A percentile compares a stretch with the other conserved stretches of the same genome.
These are phyloP conservation scores for Chromobotia macracanthus DNA, from an alignment of 2,797 vertebrate species.

Conservation along the genomic window DNA sequence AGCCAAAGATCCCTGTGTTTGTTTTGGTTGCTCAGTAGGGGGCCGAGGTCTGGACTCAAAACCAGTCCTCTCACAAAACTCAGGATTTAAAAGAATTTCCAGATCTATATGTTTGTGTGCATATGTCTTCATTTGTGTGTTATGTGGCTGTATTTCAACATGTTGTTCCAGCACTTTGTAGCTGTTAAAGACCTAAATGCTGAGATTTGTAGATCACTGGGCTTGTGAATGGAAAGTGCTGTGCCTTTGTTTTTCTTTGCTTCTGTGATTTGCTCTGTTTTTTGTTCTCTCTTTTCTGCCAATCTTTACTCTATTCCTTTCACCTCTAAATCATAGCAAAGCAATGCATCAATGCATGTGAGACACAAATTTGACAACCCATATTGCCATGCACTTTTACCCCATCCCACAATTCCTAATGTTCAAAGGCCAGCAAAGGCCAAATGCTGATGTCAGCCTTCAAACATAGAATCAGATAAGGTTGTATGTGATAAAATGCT, in stretches of 20 bases:
- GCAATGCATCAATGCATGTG: conserved; percentile 1
- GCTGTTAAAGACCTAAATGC: background rate
- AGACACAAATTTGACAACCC: conserved; percentile 1
- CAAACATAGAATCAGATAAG: background rate
- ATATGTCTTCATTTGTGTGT: background rate
- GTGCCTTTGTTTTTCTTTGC: conserved; percentile 15
- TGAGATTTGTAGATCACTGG: conserved; percentile 17
- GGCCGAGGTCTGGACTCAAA: conserved; percentile 20
- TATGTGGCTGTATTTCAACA: conserved; percentile 21
- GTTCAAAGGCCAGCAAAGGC: background rate
- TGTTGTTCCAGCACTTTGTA: background rate
- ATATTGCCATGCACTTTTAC: conserved; percentile 2
- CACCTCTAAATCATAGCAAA: conserved; percentile 18
- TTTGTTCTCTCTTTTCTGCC: background rate
- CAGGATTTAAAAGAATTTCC: background rate
- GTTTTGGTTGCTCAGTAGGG: conserved; percentile 35
- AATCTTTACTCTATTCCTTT: background rate
- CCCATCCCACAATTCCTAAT: conserved; percentile 6
- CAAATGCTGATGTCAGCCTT: conserved; percentile 17
- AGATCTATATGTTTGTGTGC: conserved; percentile 21
- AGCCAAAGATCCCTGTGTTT: conserved; percentile 17
- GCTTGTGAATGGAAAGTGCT: conserved; percentile 20
- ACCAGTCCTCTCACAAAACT: conserved; percentile 18
- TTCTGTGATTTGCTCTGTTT: background rate
- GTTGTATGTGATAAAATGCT: background rate